Evolutionary conservation across 2,888 invertebrate species (phyloP), one percentile per base, ranked within the genome.

Genomic region (Fabriciana adippe): DNA sequence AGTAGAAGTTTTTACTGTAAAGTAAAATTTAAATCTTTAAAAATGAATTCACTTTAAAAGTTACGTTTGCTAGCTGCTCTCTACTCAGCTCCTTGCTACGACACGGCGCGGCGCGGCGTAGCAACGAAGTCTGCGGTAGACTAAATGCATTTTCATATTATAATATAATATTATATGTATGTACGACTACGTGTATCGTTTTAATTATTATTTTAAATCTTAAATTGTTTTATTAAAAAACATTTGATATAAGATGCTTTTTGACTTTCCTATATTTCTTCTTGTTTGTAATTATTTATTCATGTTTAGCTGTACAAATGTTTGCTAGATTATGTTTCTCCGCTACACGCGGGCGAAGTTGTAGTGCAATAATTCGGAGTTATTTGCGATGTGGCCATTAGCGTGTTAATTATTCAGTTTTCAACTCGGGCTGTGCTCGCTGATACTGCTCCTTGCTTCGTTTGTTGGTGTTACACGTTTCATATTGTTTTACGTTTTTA

Each of bases 381-480:
- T 89, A 89, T 90, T 90, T 89, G 89, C 86, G 80, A 85, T 86
- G 81, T 82, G 84, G 82, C 90, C 86, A 89, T 91, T 90, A 91
- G 82, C 76, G 79, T 81, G 86, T 89, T 86, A 90, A 90, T 91
- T 90, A 91, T 90, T 88, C 86, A 89, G 83, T 73, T 55, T 63
- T 51, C 64, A 69, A 70, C 65, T 69, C 75, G 74, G 64, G 73
- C 77, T 75, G 79, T 81, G 78, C 80, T 66, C 67, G 67, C 72
- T 73, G 73, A 73, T 76, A 73, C 68, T 68, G 72, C 68, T 65
- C 61, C 65, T 67, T 68, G 18, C 66, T 66, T 50, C 64, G 50
- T 68, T 54, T 56, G 56, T 55, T 61, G 45, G 50, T 55, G 18
- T 60, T 59, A 60, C 56, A 59, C n/a, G 31, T 48, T 48, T 16